Percentiles rank a stretch among this genome's conserved stretches.
Evolutionary conservation across 2,797 vertebrate species (phyloP).

Genomic region (Gallinago nigripennis): DNA sequence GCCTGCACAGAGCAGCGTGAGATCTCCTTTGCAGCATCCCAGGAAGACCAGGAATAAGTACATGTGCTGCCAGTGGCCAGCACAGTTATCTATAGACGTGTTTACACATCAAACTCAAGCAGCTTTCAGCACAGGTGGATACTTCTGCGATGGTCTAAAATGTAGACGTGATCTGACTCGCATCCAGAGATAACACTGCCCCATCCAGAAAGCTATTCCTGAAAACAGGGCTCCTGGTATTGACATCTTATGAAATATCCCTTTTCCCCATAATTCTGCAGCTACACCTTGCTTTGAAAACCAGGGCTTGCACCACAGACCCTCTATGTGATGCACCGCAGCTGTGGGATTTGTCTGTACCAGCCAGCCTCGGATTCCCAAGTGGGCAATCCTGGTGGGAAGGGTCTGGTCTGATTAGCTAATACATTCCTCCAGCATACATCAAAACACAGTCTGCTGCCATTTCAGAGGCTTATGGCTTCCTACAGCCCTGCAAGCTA

Average conservation of each 20-base stretch:
- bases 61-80: neutral
- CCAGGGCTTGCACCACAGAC: neutral
- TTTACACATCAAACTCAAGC: neutral
- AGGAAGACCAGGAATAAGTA: neutral
- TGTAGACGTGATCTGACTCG: neutral
- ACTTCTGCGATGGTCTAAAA: neutral
- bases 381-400: neutral
- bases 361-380: neutral
- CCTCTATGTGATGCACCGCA: neutral
- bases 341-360: neutral
- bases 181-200: neutral
- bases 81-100: neutral
- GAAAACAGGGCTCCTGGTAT: neutral
- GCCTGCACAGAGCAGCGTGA: neutral
- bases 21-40: neutral
- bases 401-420: neutral
- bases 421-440: neutral
- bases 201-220: neutral
- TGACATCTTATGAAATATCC: neutral
- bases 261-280: neutral
- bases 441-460: neutral
- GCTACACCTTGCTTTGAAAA: neutral
- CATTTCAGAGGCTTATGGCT: neutral
- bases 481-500: neutral
- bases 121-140: neutral